Evolutionary conservation across 2,797 vertebrate genomes (phyloP).

Genomic region (Erethizon dorsatum): DNA sequence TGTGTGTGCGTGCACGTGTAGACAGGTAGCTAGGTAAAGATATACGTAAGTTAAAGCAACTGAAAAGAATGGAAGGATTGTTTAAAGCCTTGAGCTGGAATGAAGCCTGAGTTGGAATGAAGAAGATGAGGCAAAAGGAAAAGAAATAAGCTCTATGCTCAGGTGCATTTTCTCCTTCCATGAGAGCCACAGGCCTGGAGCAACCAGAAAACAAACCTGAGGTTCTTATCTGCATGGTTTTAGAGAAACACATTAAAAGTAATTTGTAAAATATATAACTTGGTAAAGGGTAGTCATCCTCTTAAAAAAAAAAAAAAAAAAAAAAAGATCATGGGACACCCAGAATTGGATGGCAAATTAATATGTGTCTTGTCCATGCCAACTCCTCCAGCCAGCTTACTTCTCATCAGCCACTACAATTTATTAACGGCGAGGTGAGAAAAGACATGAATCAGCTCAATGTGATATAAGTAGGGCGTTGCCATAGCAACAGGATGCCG

Average conservation of each 20-base stretch:
- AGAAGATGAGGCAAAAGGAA: background rate
- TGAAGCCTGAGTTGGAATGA: background rate
- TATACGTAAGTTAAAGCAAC: background rate
- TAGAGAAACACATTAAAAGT: slow-evolving; percentile 11
- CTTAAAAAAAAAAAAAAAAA: background rate
- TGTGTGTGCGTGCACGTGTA: background rate
- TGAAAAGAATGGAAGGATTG: slow-evolving; percentile 28
- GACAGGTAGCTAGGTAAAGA: background rate
- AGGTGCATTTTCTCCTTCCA: background rate
- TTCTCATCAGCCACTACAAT: slow-evolving; percentile 91
- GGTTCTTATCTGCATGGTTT: slow-evolving; percentile 16
- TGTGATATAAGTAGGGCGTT: slow-evolving; percentile 92
- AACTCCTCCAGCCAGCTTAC: slow-evolving; percentile 89
- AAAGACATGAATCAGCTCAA: slow-evolving; percentile 93
- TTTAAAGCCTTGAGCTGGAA: background rate
- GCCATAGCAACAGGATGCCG: slow-evolving; percentile 91
- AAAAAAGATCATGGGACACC: slow-evolving; percentile 32
- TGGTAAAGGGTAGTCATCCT: background rate
- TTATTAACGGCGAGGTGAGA: slow-evolving; percentile 92
- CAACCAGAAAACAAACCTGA: slow-evolving; percentile 72
- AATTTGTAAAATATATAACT: slow-evolving; percentile 44
- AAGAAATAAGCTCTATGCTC: background rate
- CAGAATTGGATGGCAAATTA: slow-evolving; percentile 88
- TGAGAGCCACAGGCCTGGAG: background rate
- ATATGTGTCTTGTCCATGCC: slow-evolving; percentile 87